phyloP scores from a whole-genome alignment of 2,113 vertebrate species.

The Psettodes erumei region DNA sequence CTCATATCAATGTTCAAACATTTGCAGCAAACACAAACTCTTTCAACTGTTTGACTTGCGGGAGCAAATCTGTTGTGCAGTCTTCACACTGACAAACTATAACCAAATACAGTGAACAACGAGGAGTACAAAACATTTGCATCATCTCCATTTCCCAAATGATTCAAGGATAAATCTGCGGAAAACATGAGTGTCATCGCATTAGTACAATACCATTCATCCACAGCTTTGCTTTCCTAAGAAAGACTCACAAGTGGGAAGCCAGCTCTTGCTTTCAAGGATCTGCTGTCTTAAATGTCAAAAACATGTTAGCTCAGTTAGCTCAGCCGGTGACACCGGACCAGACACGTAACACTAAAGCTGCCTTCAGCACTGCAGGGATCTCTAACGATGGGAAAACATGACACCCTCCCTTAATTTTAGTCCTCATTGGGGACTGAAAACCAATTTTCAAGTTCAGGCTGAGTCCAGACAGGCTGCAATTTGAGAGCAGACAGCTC shows the following conservation, averaged over 20 bases:
- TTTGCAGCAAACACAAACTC: neutral
- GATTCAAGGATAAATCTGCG: neutral
- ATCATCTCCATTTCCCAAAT: neutral
- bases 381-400: conserved; percentile 8
- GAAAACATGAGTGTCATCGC: neutral
- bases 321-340: conserved; percentile 35
- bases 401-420: neutral
- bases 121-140: neutral
- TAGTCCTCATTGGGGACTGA: conserved; percentile 1
- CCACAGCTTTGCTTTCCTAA: conserved; percentile 4
- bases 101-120: neutral
- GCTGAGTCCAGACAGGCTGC: conserved; percentile 5
- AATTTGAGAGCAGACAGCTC: conserved; percentile 15
- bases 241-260: conserved; percentile 6
- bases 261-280: conserved; percentile 36
- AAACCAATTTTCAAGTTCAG: neutral
- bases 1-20: neutral
- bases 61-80: neutral
- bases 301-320: conserved; percentile 43
- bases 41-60: neutral
- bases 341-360: conserved; percentile 15
- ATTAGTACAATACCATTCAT: neutral
- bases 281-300: conserved; percentile 44
- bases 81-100: neutral
- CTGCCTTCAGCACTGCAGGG: neutral